Evolutionary conservation across 1,140 invertebrate genomes (phyloP).

Genomic region (silkworm (Bombyx mori)): ASM3026992v2 NC_085135.1:10680501-10681000

Average conservation of each 20-base stretch:
- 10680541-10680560: slow-evolving; percentile 5
- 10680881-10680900: neutral
- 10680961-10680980: slow-evolving; percentile 6
- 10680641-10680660: slow-evolving; percentile 7
- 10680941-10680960: slow-evolving; percentile 3
- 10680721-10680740: slow-evolving; percentile 8
- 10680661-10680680: slow-evolving; percentile 4
- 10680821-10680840: slow-evolving; percentile 2
- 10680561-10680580: slow-evolving; percentile 3
- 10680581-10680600: slow-evolving; percentile 2
- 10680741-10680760: slow-evolving; percentile 10
- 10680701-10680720: slow-evolving; percentile 8
- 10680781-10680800: slow-evolving; percentile 4
- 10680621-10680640: slow-evolving; percentile 1
- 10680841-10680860: slow-evolving; percentile 5
- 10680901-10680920: slow-evolving; percentile 6
- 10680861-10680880: slow-evolving; percentile 6
- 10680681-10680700: slow-evolving; percentile 7
- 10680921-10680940: neutral
- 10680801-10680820: slow-evolving; percentile 4
- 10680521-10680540: slow-evolving; percentile 6
- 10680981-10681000: slow-evolving; percentile 7
- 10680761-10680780: slow-evolving; percentile 3
- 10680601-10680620: slow-evolving; percentile 6
- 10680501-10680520: slow-evolving; percentile 1